A percentile compares a stretch with the other conserved stretches of the same genome.
phyloP scores from a whole-genome alignment of 2,113 vertebrate genomes.

The Hippoglossus stenolepis region DNA sequence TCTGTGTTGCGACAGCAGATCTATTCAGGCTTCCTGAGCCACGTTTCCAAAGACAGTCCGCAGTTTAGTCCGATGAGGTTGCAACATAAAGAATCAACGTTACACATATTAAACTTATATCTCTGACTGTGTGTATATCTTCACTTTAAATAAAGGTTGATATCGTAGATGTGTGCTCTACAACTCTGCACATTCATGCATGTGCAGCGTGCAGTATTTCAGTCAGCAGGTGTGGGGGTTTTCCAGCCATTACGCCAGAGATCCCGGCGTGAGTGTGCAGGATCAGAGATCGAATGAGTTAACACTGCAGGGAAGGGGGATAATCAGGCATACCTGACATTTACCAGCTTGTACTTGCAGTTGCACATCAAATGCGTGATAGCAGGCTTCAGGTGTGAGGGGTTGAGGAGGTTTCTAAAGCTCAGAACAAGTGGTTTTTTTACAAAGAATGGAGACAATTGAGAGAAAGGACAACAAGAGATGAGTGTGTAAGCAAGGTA shows the following conservation, averaged over 20 bases:
- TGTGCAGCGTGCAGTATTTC: no score
- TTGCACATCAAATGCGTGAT: constrained; percentile 25
- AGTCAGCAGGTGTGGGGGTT: not conserved
- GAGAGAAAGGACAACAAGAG: not conserved
- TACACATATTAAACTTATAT: no score
- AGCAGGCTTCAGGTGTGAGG: not conserved
- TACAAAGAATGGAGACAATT: not conserved
- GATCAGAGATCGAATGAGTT: constrained; percentile 30
- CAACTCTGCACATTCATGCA: no score
- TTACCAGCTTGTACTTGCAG: constrained; percentile 26
- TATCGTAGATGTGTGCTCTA: no score
- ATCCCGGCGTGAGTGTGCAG: constrained; percentile 6
- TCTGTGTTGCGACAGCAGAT: not conserved
- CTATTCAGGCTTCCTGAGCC: not conserved
- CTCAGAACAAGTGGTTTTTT: not conserved
- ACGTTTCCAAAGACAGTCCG: not conserved
- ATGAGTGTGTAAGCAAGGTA: not conserved
- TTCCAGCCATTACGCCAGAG: constrained; percentile 7
- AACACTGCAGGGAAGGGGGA: constrained; percentile 15
- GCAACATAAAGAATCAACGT: not conserved
- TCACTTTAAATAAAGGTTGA: no score
- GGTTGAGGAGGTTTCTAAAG: not conserved
- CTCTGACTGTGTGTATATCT: no score
- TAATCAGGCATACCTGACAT: constrained; percentile 31
- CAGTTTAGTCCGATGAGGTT: not conserved